phyloP scores from a whole-genome alignment of 2,888 invertebrate species.

The Sinopyrophorus schimmeli region DNA sequence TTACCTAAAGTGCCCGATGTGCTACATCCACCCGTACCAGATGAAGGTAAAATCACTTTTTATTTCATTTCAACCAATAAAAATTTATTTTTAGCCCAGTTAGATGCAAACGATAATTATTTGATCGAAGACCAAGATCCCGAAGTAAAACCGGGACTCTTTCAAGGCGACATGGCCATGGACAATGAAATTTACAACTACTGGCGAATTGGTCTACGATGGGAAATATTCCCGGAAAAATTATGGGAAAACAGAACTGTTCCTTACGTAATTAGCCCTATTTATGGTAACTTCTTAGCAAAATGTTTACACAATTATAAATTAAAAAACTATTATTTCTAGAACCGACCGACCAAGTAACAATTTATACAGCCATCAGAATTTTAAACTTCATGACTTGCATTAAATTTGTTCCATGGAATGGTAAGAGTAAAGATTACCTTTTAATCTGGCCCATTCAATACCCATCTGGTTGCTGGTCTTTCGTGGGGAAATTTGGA shows the following conservation, averaged over 20 bases:
- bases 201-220: constrained; percentile 66
- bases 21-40: constrained; percentile 56
- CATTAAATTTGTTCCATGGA: constrained; percentile 66
- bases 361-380: constrained; percentile 63
- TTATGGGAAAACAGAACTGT: constrained; percentile 68
- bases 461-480: constrained; percentile 73
- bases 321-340: neutral
- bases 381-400: constrained; percentile 68
- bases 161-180: constrained; percentile 71
- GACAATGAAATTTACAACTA: constrained; percentile 63
- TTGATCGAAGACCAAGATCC: constrained; percentile 58
- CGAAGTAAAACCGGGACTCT: constrained; percentile 67
- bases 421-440: constrained; percentile 66
- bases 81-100: constrained; percentile 16
- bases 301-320: too few species aligned
- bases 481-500: constrained; percentile 73
- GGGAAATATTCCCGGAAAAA: constrained; percentile 67
- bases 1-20: constrained; percentile 55
- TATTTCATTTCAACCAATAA: neutral
- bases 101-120: constrained; percentile 11
- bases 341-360: constrained; percentile 62
- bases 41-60: constrained; percentile 49
- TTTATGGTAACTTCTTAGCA: constrained; percentile 57
- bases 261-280: constrained; percentile 66
- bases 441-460: constrained; percentile 68